phyloP scores from a whole-genome alignment of 2,113 vertebrate species.

The Nothoprocta pentlandii region DNA sequence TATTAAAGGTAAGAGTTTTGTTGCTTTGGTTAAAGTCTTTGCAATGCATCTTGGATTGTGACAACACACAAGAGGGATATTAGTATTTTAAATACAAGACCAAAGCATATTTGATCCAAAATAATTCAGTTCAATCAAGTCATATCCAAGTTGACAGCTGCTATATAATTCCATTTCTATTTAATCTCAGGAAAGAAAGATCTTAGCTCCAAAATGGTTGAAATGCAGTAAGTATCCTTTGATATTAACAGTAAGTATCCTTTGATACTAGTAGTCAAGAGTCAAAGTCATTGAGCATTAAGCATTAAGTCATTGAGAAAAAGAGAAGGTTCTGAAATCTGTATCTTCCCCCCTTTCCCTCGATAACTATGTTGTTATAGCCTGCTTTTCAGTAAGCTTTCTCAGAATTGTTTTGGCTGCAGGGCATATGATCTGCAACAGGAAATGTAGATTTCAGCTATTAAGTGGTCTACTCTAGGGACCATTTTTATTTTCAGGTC shows the following conservation, averaged over 20 bases:
- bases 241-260: background rate
- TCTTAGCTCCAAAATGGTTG: background rate
- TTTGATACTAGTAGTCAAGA: background rate
- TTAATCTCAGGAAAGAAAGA: background rate
- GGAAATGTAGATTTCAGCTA: background rate
- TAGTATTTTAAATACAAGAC: background rate
- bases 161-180: background rate
- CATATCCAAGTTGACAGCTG: background rate
- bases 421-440: background rate
- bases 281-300: background rate
- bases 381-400: background rate
- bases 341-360: background rate
- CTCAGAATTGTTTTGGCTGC: background rate
- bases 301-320: background rate
- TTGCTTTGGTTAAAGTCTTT: background rate
- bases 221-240: background rate
- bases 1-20: rapidly evolving
- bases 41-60: background rate
- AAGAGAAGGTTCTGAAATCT: background rate
- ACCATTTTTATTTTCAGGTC: background rate
- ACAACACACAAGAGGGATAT: background rate
- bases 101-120: background rate
- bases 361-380: background rate
- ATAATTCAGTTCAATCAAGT: background rate
- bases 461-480: background rate